Conservation (phyloP, 2,797 vertebrate species). For the Triplophysa bombifrons region DNA sequence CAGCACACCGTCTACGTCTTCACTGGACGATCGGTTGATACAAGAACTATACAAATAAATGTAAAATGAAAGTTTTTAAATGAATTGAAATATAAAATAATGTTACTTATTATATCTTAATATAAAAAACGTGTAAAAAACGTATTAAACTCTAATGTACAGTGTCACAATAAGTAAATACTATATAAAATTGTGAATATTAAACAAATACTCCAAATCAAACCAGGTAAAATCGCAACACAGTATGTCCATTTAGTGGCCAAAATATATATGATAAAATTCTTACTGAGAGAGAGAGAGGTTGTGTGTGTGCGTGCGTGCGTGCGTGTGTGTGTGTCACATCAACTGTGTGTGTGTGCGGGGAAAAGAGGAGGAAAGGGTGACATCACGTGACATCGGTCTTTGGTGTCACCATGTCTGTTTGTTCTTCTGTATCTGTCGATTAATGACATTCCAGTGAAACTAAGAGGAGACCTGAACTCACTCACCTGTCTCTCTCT, state of each 20-base stretch:
- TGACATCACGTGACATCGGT: slow-evolving; percentile 12
- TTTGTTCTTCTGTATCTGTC: slow-evolving; percentile 13
- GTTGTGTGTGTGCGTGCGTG: slow-evolving; percentile 10
- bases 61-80: too few species aligned
- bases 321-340: neutral
- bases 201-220: neutral
- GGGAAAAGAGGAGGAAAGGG: neutral
- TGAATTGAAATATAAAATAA: too few species aligned
- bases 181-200: neutral
- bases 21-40: neutral
- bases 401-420: slow-evolving; percentile 5
- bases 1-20: neutral
- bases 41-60: too few species aligned
- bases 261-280: too few species aligned
- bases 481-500: slow-evolving; percentile 1
- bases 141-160: neutral
- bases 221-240: too few species aligned
- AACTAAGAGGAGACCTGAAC: neutral
- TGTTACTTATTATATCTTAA: too few species aligned
- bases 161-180: neutral
- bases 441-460: neutral
- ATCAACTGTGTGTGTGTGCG: slow-evolving; percentile 9
- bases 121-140: too few species aligned
- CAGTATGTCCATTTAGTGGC: too few species aligned
- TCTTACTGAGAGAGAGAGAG: too few species aligned